Evolutionary conservation across 1,140 invertebrate species (phyloP).

Genomic region (Drepana arcuata): DNA sequence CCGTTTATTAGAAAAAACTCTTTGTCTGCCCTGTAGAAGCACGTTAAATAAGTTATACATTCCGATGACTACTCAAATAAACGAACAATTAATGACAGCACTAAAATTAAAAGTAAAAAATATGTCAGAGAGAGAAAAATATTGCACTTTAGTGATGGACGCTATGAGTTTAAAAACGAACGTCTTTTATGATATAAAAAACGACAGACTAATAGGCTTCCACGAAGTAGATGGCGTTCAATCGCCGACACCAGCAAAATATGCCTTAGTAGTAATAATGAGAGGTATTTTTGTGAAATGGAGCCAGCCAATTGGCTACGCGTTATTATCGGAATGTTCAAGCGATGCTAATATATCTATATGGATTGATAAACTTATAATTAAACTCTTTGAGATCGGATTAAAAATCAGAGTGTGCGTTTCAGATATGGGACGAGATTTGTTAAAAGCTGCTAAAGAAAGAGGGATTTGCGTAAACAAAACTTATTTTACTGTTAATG

Average conservation of each 20-base stretch:
- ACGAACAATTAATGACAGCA: slow-evolving; percentile 5
- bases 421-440: not conserved
- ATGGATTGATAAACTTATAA: not conserved
- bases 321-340: not conserved
- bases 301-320: not conserved
- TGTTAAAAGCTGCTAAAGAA: not conserved
- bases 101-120: slow-evolving; percentile 13
- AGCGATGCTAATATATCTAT: not conserved
- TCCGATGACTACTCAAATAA: slow-evolving; percentile 8
- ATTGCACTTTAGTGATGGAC: slow-evolving; percentile 16
- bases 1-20: slow-evolving; percentile 8
- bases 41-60: slow-evolving; percentile 9
- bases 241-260: slow-evolving; percentile 11
- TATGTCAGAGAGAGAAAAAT: slow-evolving; percentile 13
- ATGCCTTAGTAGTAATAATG: slow-evolving; percentile 15
- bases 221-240: slow-evolving; percentile 22
- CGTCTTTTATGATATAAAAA: slow-evolving; percentile 18
- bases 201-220: slow-evolving; percentile 20
- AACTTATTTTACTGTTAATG: not conserved
- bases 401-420: not conserved
- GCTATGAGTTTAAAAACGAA: slow-evolving; percentile 17
- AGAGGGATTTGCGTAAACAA: not conserved
- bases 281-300: slow-evolving; percentile 18
- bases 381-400: not conserved
- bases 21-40: slow-evolving; percentile 8